Percentiles rank a stretch among this genome's conserved stretches.
phyloP scores from a whole-genome alignment of 2,888 invertebrate genomes.

The Nemurella pictetii region DNA sequence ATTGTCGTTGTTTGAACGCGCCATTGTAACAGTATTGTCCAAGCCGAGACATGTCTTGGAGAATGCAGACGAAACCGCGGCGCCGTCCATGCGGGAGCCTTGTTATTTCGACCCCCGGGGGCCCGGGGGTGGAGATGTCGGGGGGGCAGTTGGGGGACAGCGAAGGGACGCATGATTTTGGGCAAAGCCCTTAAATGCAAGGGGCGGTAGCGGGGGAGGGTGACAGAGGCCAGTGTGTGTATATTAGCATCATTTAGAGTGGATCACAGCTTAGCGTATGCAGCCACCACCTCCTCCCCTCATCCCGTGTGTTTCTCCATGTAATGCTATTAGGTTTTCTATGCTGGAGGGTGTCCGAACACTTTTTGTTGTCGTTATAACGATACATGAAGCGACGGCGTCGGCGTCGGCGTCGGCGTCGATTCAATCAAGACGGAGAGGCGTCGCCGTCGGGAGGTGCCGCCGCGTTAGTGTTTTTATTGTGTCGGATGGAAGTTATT shows the following conservation, averaged over 20 bases:
- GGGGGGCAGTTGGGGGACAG: neutral
- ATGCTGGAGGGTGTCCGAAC: neutral
- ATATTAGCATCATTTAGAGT: constrained; percentile 30
- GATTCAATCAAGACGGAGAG: too few relatives aligned
- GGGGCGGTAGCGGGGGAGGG: neutral
- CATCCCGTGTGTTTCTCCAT: neutral
- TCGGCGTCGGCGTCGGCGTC: too few relatives aligned
- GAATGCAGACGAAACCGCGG: neutral
- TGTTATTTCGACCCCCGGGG: constrained; percentile 13
- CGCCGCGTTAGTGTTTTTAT: too few relatives aligned
- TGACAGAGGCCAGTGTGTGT: neutral
- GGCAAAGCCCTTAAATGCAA: neutral
- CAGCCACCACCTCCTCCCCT: too few relatives aligned
- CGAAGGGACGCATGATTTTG: neutral
- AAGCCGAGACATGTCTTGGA: neutral
- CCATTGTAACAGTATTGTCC: neutral
- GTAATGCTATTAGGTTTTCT: neutral
- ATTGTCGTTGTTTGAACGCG: neutral
- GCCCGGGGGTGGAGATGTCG: neutral
- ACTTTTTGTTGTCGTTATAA: neutral
- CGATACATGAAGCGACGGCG: neutral
- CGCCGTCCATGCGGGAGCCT: constrained; percentile 5
- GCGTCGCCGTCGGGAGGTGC: too few relatives aligned
- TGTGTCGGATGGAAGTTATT: too few relatives aligned
- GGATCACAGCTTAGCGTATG: constrained; percentile 28